Evolutionary conservation across 2,797 vertebrate genomes (phyloP).

Genomic region (Schizopygopsis pylzovi): DNA sequence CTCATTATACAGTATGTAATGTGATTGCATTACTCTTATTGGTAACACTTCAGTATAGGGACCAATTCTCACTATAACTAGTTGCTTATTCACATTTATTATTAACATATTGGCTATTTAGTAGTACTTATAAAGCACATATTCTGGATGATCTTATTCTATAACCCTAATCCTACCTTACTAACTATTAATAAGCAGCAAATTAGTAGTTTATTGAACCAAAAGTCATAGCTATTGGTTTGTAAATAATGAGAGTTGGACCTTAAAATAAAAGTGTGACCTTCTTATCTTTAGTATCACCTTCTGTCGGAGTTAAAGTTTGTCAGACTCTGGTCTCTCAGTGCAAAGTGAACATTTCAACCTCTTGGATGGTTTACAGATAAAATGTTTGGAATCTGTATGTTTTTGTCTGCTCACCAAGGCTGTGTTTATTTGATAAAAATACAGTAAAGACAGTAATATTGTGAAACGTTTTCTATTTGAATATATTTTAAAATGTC

Average conservation of each 20-base stretch:
- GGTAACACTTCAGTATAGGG: not conserved
- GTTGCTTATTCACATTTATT: no score
- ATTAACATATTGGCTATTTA: no score
- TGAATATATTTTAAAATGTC: not conserved
- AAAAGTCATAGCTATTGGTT: no score
- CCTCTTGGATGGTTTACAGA: not conserved
- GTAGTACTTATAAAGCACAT: no score
- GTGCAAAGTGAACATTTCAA: not conserved
- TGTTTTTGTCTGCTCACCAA: not conserved
- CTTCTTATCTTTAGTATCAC: conserved; percentile 6
- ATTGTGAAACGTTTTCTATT: not conserved
- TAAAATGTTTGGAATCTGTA: not conserved
- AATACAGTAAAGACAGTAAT: not conserved
- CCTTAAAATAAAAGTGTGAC: no score
- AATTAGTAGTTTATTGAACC: no score
- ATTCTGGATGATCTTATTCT: no score
- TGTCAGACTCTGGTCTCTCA: not conserved
- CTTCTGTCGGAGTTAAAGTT: not conserved
- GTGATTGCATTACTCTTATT: not conserved
- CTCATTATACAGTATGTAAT: not conserved
- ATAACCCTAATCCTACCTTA: no score
- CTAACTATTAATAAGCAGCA: no score
- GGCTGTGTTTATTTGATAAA: not conserved
- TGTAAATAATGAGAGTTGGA: no score
- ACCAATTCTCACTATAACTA: not conserved